These are phyloP conservation scores for Cottoperca gobio DNA, from an alignment of 2,797 vertebrate genomes.

Conservation along the genomic window DNA sequence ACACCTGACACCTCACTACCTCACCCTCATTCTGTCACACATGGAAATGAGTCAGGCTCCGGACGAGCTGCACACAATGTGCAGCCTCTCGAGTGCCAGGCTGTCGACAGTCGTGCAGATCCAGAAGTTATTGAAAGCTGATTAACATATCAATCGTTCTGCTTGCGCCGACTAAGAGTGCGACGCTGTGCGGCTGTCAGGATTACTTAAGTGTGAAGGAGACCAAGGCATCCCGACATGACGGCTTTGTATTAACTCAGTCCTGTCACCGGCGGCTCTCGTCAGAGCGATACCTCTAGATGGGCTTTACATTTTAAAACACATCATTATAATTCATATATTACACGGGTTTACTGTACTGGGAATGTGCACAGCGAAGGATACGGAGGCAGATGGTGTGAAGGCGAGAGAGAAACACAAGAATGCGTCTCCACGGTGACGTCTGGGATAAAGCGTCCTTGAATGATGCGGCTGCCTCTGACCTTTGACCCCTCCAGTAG, in stretches of 20 bases:
- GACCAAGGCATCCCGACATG: constrained; percentile 46
- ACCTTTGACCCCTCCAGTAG: constrained; percentile 38
- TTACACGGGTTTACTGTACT: background rate
- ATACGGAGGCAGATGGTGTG: background rate
- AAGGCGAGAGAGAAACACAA: background rate
- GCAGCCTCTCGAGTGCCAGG: constrained; percentile 27
- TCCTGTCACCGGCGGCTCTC: constrained; percentile 46
- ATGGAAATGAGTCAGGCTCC: constrained; percentile 53
- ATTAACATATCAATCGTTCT: constrained; percentile 73
- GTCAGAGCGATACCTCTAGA: constrained; percentile 28
- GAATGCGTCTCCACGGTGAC: background rate
- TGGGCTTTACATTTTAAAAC: constrained; percentile 46
- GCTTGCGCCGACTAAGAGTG: constrained; percentile 51
- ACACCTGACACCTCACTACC: constrained; percentile 25
- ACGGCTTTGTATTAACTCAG: constrained; percentile 50
- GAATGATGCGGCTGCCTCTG: constrained; percentile 5
- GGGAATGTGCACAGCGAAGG: background rate
- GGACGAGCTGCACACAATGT: constrained; percentile 26
- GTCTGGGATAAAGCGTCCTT: background rate
- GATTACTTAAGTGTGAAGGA: constrained; percentile 68
- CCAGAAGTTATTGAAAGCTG: constrained; percentile 78
- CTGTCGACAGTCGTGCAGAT: constrained; percentile 59
- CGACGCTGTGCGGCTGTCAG: constrained; percentile 65
- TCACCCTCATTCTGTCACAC: constrained; percentile 68
- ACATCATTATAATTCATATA: background rate